Conservation (phyloP, 2,797 vertebrate genomes). For the Clarias platycephalus region DNA sequence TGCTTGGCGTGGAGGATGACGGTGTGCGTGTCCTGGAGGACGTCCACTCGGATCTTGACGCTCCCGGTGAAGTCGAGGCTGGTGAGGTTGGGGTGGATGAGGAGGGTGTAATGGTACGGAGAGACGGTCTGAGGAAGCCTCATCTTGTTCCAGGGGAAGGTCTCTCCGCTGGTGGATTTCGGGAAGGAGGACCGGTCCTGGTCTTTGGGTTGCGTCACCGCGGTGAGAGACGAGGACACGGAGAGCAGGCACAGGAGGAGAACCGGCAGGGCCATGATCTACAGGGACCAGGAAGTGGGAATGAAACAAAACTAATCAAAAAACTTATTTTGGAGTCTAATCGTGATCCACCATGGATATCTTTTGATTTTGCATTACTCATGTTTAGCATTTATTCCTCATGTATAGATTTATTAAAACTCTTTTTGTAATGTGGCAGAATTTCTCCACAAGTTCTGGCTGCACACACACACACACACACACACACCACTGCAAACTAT, state of each 20-base stretch:
- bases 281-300: conserved; percentile 4
- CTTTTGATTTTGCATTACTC: background rate
- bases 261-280: conserved; percentile 59
- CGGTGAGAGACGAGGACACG: conserved; percentile 46
- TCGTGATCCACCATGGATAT: background rate
- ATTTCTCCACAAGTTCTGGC: background rate
- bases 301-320: background rate
- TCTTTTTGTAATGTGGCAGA: no score
- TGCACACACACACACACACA: no score
- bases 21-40: conserved; percentile 68
- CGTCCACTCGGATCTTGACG: conserved; percentile 73
- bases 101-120: conserved; percentile 82
- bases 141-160: conserved; percentile 83
- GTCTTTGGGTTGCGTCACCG: conserved; percentile 57
- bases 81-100: conserved; percentile 87
- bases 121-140: conserved; percentile 77
- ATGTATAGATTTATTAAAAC: background rate
- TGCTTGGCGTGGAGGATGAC: conserved; percentile 82
- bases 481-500: no score
- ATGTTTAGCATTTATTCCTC: background rate
- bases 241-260: conserved; percentile 58
- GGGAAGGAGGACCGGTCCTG: conserved; percentile 51
- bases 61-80: conserved; percentile 77
- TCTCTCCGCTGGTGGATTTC: conserved; percentile 64
- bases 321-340: background rate